phyloP scores from a whole-genome alignment of 2,797 vertebrate genomes.

The Iguana delicatissima region DNA sequence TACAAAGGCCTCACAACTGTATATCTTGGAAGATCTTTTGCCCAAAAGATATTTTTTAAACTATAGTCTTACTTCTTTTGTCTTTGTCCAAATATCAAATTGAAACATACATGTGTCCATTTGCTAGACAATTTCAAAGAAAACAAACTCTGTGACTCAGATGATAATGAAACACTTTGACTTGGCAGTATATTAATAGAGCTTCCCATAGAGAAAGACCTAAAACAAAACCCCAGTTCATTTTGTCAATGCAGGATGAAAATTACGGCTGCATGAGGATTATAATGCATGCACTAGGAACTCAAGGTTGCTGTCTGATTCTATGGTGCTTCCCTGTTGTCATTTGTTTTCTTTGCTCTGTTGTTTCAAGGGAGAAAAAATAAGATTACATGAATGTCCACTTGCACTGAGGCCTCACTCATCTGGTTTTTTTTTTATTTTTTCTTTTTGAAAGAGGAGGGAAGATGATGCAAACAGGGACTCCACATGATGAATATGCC shows the following conservation, averaged over 20 bases:
- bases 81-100: background rate
- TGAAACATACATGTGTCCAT: background rate
- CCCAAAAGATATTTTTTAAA: background rate
- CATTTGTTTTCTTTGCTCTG: no score
- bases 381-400: no score
- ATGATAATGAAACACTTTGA: background rate
- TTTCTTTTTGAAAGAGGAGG: no score
- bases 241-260: background rate
- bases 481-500: background rate
- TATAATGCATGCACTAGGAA: background rate
- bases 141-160: background rate
- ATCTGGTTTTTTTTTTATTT: no score
- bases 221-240: background rate
- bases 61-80: constrained; percentile 38
- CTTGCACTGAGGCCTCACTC: no score
- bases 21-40: background rate
- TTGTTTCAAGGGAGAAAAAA: no score
- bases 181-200: background rate
- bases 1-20: constrained; percentile 31
- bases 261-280: background rate
- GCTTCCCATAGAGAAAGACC: background rate
- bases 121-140: background rate
- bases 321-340: no score
- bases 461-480: no score
- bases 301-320: background rate